Conservation (phyloP, 2,888 invertebrate species). For the Philereme vetulata region DNA sequence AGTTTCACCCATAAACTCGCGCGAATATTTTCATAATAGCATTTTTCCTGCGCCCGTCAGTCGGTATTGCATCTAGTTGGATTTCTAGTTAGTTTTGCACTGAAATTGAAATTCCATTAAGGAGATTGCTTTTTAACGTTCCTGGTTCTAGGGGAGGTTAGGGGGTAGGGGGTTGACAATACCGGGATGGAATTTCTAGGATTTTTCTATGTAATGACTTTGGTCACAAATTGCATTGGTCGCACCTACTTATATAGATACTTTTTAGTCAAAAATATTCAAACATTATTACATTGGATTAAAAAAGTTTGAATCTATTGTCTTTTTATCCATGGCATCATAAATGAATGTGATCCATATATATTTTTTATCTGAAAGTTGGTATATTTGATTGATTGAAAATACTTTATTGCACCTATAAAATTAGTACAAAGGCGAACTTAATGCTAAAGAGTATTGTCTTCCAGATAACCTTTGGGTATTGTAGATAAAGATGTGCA, state of each 20-base stretch:
- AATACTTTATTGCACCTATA: too few relatives aligned
- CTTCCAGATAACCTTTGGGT: too few relatives aligned
- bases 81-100: slow-evolving; percentile 76
- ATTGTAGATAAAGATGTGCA: too few relatives aligned
- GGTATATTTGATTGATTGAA: too few relatives aligned
- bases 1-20: background rate
- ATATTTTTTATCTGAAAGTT: too few relatives aligned
- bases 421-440: too few relatives aligned
- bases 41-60: slow-evolving; percentile 32
- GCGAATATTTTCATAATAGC: slow-evolving; percentile 23
- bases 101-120: slow-evolving; percentile 83
- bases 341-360: too few relatives aligned
- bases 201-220: slow-evolving; percentile 18
- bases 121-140: slow-evolving; percentile 79
- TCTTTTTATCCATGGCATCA: too few relatives aligned
- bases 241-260: background rate
- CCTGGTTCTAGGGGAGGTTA: slow-evolving; percentile 41
- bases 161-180: slow-evolving; percentile 31
- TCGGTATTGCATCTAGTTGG: slow-evolving; percentile 69
- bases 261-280: too few relatives aligned
- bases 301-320: too few relatives aligned
- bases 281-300: too few relatives aligned
- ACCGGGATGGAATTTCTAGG: slow-evolving; percentile 17
- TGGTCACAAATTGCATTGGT: slow-evolving; percentile 1
- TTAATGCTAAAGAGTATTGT: too few relatives aligned